Conservation (phyloP, 2,797 vertebrate species). For the Apodemus agrarius region DNA sequence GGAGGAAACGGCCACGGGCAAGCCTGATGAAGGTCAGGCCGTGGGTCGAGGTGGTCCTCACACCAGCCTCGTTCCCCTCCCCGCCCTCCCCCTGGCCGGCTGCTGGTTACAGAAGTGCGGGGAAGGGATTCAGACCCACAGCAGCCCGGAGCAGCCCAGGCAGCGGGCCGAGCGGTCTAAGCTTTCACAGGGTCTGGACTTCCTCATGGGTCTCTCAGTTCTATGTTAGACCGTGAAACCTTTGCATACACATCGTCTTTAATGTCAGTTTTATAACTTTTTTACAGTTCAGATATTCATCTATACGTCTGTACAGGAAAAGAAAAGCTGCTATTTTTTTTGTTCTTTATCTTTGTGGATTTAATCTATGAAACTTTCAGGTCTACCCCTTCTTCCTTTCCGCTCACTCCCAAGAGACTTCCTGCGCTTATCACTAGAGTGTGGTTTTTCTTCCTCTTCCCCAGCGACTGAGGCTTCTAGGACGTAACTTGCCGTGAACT, state of each 20-base stretch:
- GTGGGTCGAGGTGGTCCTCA: constrained; percentile 55
- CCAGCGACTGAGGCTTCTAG: constrained; percentile 88
- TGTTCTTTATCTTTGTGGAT: constrained; percentile 97
- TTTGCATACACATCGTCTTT: constrained; percentile 95
- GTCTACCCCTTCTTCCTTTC: constrained; percentile 94
- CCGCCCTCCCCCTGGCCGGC: constrained; percentile 54
- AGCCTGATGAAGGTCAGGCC: constrained; percentile 76
- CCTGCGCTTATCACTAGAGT: constrained; percentile 92
- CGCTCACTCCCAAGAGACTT: constrained; percentile 87
- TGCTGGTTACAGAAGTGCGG: constrained; percentile 77
- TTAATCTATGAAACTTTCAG: constrained; percentile 98
- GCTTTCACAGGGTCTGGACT: constrained; percentile 88
- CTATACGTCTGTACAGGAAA: constrained; percentile 98
- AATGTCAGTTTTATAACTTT: constrained; percentile 99
- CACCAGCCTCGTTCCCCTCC: constrained; percentile 78
- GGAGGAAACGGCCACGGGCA: constrained; percentile 83
- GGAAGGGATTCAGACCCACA: constrained; percentile 71
- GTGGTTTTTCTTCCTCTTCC: constrained; percentile 85
- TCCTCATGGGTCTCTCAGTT: constrained; percentile 94
- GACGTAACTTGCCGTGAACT: constrained; percentile 90
- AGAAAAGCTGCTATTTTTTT: constrained; percentile 98
- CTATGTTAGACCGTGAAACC: constrained; percentile 94
- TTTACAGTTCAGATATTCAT: constrained; percentile 98
- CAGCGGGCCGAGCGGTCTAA: constrained; percentile 85
- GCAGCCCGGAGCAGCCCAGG: constrained; percentile 83